phyloP scores from a whole-genome alignment of 2,113 vertebrate genomes.

The Enhydra lutris region DNA sequence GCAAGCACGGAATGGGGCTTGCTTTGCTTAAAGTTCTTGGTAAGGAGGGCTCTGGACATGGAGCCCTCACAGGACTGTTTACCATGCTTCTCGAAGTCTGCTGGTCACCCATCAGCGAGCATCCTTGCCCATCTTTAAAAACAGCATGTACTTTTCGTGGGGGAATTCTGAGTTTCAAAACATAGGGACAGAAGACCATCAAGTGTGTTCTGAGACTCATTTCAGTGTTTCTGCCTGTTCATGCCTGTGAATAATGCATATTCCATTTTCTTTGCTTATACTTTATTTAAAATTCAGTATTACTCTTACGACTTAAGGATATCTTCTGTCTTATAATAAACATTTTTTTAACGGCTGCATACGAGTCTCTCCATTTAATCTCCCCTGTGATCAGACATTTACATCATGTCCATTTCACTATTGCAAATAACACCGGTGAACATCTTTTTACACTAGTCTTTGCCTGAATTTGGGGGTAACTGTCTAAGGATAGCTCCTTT shows the following conservation, averaged over 20 bases:
- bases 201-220: neutral
- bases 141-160: fast-evolving
- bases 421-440: neutral
- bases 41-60: neutral
- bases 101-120: fast-evolving
- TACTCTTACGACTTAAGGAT: neutral
- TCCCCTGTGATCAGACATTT: neutral
- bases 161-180: neutral
- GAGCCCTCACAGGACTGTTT: fast-evolving
- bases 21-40: neutral
- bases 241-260: neutral
- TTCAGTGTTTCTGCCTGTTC: neutral
- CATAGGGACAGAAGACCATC: neutral
- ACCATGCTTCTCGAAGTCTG: neutral
- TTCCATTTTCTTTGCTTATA: neutral
- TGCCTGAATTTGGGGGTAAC: neutral
- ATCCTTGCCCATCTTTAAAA: neutral
- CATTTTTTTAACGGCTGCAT: neutral
- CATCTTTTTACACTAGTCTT: neutral
- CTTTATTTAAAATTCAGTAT: neutral
- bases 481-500: neutral
- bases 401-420: neutral
- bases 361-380: neutral
- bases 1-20: fast-evolving
- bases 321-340: neutral